Evolutionary conservation across 2,888 invertebrate genomes (phyloP), one percentile per base, ranked within the genome.

Genomic region (Salpingus planirostris): DNA sequence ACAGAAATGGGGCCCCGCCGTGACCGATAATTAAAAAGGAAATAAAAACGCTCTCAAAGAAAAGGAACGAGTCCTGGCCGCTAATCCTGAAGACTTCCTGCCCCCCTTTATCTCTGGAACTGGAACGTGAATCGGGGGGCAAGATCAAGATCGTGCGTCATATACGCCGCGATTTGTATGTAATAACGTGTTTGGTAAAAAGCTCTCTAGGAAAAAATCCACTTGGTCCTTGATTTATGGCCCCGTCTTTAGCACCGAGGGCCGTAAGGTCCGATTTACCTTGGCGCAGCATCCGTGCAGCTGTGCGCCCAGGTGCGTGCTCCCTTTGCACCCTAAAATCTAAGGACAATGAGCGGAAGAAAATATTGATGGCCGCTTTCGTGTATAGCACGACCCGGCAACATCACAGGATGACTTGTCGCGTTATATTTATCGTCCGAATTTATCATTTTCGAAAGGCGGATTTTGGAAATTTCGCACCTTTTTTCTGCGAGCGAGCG

Each of bases 261-360:
- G 40, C 26, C 37, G 44, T 56, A 57, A 54, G 57, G 55, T 40
- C 44, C 46, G 45, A 44, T 55, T 57, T 57, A 52, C 50, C 52
- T 53, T 52, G 54, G 42, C 49, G 40, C 61, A 62, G 62, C 60
- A 59, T 59, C 60, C 57, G 50, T 58, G 63, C 63, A 63, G 63
- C 63, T 63, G 63, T 60, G 60, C 46, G 59, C 60, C 62, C 63
- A 62, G 62, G 63, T 63, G 63, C 60, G 58, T 57, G 58, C 54
- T 60, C 60, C 60, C 60, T 61, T 59, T 49, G 46, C 47, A 54
- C 59, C 58, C 58, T 52, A 57, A 52, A 56, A 46, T 45, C 38
- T 47, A 51, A 52, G 57, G 57, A 59, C 58, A 60, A 59, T 58
- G 51, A 50, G 51, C 40, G 55, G 59, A 59, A 59, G 53, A 51